Conservation (phyloP, 2,888 invertebrate genomes). For the Drosophila percnosoma region DNA sequence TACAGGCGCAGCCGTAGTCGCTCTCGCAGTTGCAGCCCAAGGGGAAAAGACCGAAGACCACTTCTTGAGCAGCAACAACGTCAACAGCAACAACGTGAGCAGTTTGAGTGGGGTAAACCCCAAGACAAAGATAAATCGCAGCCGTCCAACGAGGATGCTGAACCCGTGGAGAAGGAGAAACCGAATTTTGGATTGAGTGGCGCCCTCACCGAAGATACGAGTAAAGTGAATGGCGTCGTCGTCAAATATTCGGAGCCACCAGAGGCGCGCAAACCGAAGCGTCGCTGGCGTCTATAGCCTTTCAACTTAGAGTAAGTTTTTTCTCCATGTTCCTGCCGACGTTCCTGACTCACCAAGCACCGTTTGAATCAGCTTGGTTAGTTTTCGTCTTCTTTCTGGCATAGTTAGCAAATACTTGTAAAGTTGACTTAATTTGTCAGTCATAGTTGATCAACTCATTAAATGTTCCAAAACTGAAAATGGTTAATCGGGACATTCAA, state of each 20-base stretch:
- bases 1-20: constrained; percentile 49
- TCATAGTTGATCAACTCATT: not conserved
- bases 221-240: constrained; percentile 97
- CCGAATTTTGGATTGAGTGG: constrained; percentile 97
- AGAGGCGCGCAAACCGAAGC: constrained; percentile 97
- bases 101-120: constrained; percentile 86
- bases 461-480: not conserved
- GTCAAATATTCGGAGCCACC: constrained; percentile 98
- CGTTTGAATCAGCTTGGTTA: not conserved
- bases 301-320: constrained; percentile 87
- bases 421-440: not conserved
- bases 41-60: constrained; percentile 12
- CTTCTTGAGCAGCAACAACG: constrained; percentile 48
- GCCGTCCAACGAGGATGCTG: constrained; percentile 29
- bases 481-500: not conserved
- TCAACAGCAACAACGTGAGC: constrained; percentile 49
- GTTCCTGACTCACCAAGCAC: not conserved
- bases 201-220: constrained; percentile 97
- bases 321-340: not conserved
- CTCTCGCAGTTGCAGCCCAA: constrained; percentile 76
- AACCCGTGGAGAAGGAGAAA: constrained; percentile 90
- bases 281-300: constrained; percentile 97
- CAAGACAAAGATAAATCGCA: constrained; percentile 79
- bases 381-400: not conserved
- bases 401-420: not conserved